phyloP scores from a whole-genome alignment of 2,888 invertebrate species.

The Caenorhabditis virilis region DNA sequence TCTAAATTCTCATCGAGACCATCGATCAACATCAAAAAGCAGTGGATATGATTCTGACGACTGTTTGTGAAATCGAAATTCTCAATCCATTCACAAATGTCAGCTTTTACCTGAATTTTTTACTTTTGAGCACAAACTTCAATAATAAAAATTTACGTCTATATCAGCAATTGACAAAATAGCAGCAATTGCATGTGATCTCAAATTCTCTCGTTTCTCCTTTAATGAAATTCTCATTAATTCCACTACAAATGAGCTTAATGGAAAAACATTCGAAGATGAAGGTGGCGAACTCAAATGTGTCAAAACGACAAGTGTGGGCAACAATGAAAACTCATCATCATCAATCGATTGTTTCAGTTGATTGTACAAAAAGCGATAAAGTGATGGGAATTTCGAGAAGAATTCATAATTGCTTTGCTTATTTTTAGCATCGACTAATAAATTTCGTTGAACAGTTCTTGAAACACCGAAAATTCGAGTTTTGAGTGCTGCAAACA shows the following conservation, averaged over 20 bases:
- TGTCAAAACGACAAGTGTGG: slow-evolving; percentile 46
- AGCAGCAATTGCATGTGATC: slow-evolving; percentile 54
- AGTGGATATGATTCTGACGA: slow-evolving; percentile 30
- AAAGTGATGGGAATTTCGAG: slow-evolving; percentile 39
- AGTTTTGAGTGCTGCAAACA: slow-evolving; percentile 44
- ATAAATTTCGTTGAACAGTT: slow-evolving; percentile 34
- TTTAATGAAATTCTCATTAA: slow-evolving; percentile 37
- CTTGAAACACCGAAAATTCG: slow-evolving; percentile 52
- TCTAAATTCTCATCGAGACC: slow-evolving; percentile 4
- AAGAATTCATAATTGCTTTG: slow-evolving; percentile 58
- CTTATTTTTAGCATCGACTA: slow-evolving; percentile 46
- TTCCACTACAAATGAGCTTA: slow-evolving; percentile 34
- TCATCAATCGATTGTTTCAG: slow-evolving; percentile 3
- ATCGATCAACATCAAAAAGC: slow-evolving; percentile 12
- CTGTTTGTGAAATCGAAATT: slow-evolving; percentile 9
- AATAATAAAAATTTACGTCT: slow-evolving; percentile 24
- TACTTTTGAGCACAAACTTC: not conserved
- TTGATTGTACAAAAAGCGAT: slow-evolving; percentile 16
- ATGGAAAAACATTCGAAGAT: slow-evolving; percentile 17
- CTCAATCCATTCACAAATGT: slow-evolving; percentile 16
- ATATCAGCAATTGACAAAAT: slow-evolving; percentile 45
- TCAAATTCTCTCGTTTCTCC: slow-evolving; percentile 43
- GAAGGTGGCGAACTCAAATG: slow-evolving; percentile 46
- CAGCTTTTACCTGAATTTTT: slow-evolving; percentile 4
- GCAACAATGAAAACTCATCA: slow-evolving; percentile 43